A percentile compares a stretch with the other conserved stretches of the same genome.
These are phyloP conservation scores for Thymallus thymallus DNA, from an alignment of 2,113 vertebrate genomes.

Conservation along the genomic window DNA sequence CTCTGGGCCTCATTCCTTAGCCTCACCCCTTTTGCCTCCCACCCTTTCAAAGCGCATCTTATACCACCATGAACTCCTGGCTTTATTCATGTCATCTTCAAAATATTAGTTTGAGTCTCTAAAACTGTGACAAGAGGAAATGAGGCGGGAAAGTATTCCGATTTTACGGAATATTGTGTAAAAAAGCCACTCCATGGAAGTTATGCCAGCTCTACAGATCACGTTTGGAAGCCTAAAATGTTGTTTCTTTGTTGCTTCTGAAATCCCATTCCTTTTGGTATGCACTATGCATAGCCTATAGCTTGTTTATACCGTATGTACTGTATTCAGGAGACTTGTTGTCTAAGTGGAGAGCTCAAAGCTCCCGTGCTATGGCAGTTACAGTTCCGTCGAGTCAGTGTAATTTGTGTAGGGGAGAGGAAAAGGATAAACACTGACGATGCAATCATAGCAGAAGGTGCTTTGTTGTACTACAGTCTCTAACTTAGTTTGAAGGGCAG, in stretches of 20 bases:
- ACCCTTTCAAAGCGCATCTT: too few relatives aligned
- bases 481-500: constrained; percentile 6
- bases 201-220: too few relatives aligned
- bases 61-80: too few relatives aligned
- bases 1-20: too few relatives aligned
- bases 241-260: background rate
- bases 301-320: background rate
- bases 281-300: background rate
- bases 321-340: background rate
- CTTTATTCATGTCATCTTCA: background rate
- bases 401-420: background rate
- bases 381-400: background rate
- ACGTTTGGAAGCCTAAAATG: background rate
- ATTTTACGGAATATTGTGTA: background rate
- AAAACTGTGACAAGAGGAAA: background rate
- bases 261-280: background rate
- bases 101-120: background rate
- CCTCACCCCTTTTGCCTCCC: too few relatives aligned
- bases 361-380: background rate
- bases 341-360: background rate
- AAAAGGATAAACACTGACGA: background rate
- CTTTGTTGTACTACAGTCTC: background rate
- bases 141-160: background rate
- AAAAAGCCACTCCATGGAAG: too few relatives aligned
- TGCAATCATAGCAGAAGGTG: background rate